These are phyloP conservation scores for Forbesichthys papilliferus DNA, from an alignment of 2,113 vertebrate genomes.

Conservation along the genomic window DNA sequence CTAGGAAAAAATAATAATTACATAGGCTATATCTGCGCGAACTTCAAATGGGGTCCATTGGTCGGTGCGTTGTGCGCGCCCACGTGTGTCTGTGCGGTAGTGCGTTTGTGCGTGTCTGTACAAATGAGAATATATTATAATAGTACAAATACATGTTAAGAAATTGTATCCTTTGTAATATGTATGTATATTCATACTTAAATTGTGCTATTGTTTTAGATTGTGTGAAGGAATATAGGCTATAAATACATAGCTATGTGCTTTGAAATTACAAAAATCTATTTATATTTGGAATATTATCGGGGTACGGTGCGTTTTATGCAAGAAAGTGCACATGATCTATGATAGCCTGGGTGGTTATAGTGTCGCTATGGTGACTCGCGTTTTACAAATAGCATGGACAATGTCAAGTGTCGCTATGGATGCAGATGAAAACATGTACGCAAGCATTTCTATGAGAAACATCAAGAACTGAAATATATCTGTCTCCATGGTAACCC, in stretches of 20 bases:
- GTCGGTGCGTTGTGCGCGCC: conserved; percentile 11
- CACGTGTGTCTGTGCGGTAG: background rate
- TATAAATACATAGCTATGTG: too few species aligned
- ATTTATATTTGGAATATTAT: too few species aligned
- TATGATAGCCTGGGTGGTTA: conserved; percentile 60
- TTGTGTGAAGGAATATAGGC: too few species aligned
- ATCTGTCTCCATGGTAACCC: conserved; percentile 75
- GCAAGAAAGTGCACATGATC: conserved; percentile 53
- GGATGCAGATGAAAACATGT: conserved; percentile 74
- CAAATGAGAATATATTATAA: background rate
- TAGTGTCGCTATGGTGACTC: conserved; percentile 70
- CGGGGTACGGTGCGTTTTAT: too few species aligned
- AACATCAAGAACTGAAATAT: conserved; percentile 74
- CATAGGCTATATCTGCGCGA: conserved; percentile 63
- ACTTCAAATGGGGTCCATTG: conserved; percentile 55
- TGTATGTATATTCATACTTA: too few species aligned
- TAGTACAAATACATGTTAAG: background rate
- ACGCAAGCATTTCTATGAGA: conserved; percentile 61
- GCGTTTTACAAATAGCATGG: conserved; percentile 66
- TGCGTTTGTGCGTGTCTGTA: conserved; percentile 8
- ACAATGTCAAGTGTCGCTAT: conserved; percentile 75
- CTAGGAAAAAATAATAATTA: conserved; percentile 76
- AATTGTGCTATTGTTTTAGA: too few species aligned
- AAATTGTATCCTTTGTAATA: background rate
- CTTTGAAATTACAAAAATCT: too few species aligned